phyloP scores from a whole-genome alignment of 1,140 invertebrate genomes.

The Bombus polaris region DNA sequence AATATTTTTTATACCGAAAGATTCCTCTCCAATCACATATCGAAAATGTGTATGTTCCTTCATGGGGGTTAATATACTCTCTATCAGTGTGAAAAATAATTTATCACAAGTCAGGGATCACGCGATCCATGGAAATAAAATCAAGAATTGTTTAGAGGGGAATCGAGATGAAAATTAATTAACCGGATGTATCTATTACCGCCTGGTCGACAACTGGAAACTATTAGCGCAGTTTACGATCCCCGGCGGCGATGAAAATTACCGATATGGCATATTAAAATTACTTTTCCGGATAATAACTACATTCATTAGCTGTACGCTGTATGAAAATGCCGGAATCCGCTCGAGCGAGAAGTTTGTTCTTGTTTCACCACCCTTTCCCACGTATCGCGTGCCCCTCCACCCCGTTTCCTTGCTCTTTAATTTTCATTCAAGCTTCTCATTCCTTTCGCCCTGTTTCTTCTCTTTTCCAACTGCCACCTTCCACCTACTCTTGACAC shows the following conservation, averaged over 20 bases:
- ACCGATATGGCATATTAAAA: constrained; percentile 39
- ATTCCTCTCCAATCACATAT: neutral
- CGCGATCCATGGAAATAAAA: constrained; percentile 5
- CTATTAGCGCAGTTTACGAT: constrained; percentile 29
- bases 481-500: too few species aligned
- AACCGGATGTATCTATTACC: constrained; percentile 1
- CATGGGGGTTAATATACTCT: neutral
- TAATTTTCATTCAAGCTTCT: neutral
- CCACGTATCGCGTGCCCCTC: neutral
- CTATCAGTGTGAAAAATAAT: neutral
- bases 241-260: constrained; percentile 6
- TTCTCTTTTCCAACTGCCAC: too few species aligned
- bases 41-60: neutral
- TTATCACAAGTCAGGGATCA: too few species aligned
- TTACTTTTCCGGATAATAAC: constrained; percentile 34
- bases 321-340: neutral
- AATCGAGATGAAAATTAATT: constrained; percentile 29
- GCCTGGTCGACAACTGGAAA: constrained; percentile 24
- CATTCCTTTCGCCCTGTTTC: neutral
- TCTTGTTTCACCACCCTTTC: neutral
- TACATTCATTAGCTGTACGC: constrained; percentile 8
- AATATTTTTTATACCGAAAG: too few species aligned
- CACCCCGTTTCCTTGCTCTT: neutral
- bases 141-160: neutral
- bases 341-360: neutral